phyloP scores from a whole-genome alignment of 2,888 invertebrate species.

The Eilema depressum region DNA sequence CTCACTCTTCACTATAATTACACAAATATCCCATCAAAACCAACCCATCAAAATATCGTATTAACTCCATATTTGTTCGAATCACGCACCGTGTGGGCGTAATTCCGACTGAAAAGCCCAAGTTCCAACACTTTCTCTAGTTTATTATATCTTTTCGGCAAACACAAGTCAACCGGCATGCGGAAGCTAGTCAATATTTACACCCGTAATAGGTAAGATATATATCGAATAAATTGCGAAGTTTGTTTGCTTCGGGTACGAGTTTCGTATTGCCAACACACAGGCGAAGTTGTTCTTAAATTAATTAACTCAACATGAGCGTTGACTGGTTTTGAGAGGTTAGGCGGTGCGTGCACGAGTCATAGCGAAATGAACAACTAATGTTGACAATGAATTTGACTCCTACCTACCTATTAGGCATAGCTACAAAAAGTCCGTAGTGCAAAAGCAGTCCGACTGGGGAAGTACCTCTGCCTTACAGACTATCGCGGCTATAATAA shows the following conservation, averaged over 20 bases:
- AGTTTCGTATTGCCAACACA: not conserved
- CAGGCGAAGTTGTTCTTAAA: slow-evolving; percentile 14
- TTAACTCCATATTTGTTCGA: not conserved
- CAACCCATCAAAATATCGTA: not conserved
- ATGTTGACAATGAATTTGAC: too few relatives aligned
- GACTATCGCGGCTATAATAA: too few relatives aligned
- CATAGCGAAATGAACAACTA: too few relatives aligned
- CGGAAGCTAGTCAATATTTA: not conserved
- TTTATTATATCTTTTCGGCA: not conserved
- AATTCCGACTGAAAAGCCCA: not conserved
- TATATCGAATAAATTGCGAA: slow-evolving; percentile 14
- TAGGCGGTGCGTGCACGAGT: not conserved
- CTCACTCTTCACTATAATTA: too few relatives aligned
- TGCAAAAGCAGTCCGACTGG: too few relatives aligned
- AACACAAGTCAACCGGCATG: not conserved
- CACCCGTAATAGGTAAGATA: not conserved
- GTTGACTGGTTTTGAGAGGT: not conserved
- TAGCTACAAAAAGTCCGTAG: too few relatives aligned
- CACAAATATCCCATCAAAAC: not conserved
- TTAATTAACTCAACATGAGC: slow-evolving; percentile 16
- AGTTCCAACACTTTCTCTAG: not conserved
- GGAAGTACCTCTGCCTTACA: too few relatives aligned
- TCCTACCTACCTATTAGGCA: too few relatives aligned
- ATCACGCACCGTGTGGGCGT: not conserved
- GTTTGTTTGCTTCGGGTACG: slow-evolving; percentile 9